Evolutionary conservation across 2,888 invertebrate species (phyloP).

Genomic region (Allacma fusca): DNA sequence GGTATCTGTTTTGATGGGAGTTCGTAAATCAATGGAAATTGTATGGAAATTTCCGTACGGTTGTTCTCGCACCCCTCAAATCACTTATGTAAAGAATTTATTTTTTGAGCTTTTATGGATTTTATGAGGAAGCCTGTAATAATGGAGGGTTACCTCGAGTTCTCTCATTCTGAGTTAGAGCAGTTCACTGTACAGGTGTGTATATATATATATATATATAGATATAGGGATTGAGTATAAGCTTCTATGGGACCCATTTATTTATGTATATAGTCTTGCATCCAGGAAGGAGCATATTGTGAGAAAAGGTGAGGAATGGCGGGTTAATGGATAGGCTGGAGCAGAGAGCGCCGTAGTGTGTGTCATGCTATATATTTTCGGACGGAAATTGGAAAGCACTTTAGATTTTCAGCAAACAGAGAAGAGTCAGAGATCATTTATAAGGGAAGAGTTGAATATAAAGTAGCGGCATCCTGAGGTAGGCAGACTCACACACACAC

Average conservation of each 20-base stretch:
- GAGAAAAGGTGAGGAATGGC: background rate
- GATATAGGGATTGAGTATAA: background rate
- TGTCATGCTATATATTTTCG: constrained; percentile 9
- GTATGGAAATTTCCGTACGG: too few relatives aligned
- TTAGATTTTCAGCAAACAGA: constrained; percentile 19
- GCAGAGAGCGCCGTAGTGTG: background rate
- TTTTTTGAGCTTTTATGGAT: too few relatives aligned
- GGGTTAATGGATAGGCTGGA: background rate
- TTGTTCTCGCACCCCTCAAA: too few relatives aligned
- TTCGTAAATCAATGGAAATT: constrained; percentile 6
- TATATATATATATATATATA: too few relatives aligned
- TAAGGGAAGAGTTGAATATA: constrained; percentile 13
- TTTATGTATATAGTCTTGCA: background rate
- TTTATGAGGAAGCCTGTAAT: too few relatives aligned
- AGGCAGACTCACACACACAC: too few relatives aligned
- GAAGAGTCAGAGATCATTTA: constrained; percentile 26
- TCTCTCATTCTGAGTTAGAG: too few relatives aligned
- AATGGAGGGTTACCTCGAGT: too few relatives aligned
- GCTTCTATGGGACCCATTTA: background rate
- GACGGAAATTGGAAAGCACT: constrained; percentile 34
- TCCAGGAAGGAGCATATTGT: too few relatives aligned
- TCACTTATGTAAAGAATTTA: too few relatives aligned
- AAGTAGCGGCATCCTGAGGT: constrained; percentile 2
- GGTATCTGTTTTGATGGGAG: too few relatives aligned
- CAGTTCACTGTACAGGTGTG: too few relatives aligned